Base-by-base conservation (phyloP, 2,113 vertebrate species). In the Phalacrocorax pelagicus region DNA sequence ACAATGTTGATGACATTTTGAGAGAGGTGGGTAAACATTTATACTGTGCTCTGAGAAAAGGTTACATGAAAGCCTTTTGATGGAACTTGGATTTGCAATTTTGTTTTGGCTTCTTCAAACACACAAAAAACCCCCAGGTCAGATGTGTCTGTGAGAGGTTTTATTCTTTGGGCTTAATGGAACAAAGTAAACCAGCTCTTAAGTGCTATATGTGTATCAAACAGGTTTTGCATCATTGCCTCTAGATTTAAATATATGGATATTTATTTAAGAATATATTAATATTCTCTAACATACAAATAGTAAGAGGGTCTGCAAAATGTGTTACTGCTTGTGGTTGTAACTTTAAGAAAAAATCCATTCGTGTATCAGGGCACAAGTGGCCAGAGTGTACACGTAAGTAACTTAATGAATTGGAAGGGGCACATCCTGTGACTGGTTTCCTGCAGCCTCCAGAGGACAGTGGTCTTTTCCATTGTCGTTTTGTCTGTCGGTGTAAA, bases 381-480 rank as follows among this genome's bases (percentile, higher is more conserved):
- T 7, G 7, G 22, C 52, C 36, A 52, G 62, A 75, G 40, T 3
- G 0, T 52, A 36, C 40, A 7, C 29, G 77, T 69, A 67, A 36
- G 77, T 69, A 67, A 36, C 58, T 65, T 65, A 58, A 30, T 62
- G 63, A 55, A 52, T 32, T 94, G 81, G 59, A 91, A 94, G 63
- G 58, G 85, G 6, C 47, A 77, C 21, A 36, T 96, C 91, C 92
- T 92, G 78, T 91, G 81, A n/a, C 74, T 85, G 58, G 44, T 82
- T 97, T 96, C 96, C 89, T 92, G 95, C 5, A 2, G 29, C 59
- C 22, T 88, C 38, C 71, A 62, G 66, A 66, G 89, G 81, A 81
- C 86, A 91, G 73, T 61, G 51, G 86, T 85, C 91, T 97, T 94
- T 95, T 92, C 95, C 84, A 85, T 91, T 96, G 81, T 92, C 77